Evolutionary conservation across 2,888 invertebrate genomes (phyloP).

Genomic region (Horisme vitalbata): DNA sequence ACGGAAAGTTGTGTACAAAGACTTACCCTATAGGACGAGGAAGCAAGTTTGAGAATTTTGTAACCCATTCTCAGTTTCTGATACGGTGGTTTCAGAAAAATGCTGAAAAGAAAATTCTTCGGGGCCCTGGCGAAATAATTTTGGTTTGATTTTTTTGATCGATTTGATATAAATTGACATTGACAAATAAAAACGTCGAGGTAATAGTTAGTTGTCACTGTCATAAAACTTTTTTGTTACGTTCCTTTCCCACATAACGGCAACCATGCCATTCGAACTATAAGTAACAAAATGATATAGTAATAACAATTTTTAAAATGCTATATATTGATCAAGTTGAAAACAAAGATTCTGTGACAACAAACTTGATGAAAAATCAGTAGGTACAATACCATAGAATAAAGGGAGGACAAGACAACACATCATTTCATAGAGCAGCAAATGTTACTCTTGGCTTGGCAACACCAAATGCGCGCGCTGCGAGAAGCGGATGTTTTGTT

Average conservation of each 20-base stretch:
- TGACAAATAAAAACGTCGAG: constrained; percentile 9
- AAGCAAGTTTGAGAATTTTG: constrained; percentile 70
- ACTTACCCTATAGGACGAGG: constrained; percentile 69
- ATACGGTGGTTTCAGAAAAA: constrained; percentile 34
- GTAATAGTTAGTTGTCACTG: no score
- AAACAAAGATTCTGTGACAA: no score
- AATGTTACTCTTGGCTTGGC: constrained; percentile 38
- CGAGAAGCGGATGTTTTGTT: constrained; percentile 72
- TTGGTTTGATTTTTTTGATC: not conserved
- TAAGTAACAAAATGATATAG: no score
- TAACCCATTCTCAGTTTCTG: constrained; percentile 61
- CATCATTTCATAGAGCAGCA: no score
- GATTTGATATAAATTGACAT: not conserved
- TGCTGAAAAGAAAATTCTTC: constrained; percentile 40
- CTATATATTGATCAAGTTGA: no score
- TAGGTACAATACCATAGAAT: no score
- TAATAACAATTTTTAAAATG: no score
- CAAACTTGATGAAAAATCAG: no score
- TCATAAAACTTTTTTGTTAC: no score
- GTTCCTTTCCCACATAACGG: not conserved
- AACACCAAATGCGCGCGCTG: constrained; percentile 74
- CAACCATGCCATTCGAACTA: no score
- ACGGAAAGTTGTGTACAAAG: constrained; percentile 14
- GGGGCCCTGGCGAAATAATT: constrained; percentile 50
- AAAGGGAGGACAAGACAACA: no score